Evolutionary conservation across 2,888 invertebrate genomes (phyloP), one percentile per base, ranked within the genome.

Genomic region (Polydrusus tereticollis): DNA sequence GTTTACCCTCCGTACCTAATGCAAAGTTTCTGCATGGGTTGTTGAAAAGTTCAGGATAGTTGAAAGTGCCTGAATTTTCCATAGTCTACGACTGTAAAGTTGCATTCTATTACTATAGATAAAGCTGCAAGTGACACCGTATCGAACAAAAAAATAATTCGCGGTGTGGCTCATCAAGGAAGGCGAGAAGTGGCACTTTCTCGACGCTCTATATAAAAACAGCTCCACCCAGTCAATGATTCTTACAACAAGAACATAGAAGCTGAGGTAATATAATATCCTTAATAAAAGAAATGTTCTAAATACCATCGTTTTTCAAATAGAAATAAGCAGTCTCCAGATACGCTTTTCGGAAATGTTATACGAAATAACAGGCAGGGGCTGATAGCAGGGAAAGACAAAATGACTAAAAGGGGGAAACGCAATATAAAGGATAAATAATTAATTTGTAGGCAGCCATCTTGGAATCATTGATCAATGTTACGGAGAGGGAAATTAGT

Each of bases 371-470:
- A 64, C 50, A 60, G 47, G 43, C 41, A 38, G 41, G 41, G 23
- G 38, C 33, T 33, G 57, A 52, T 33, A 64, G 29, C 20, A 20
- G 68, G 52, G 68, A 68, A 67, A 70, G 60, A 68, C 74, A 76
- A 66, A 76, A 73, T 76, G 78, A 76, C 76, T 78, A 76, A 77
- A 78, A 79, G 76, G 76, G 76, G 77, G 76, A 77, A 76, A 78
- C 78, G 76, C 77, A 76, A 78, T 78, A 77, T 78, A 78, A 79
- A 77, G 77, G 79, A 80, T 82, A 81, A 82, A 81, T 81, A 82
- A 82, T 82, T 81, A 82, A 82, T 81, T 80, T 79, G 77, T 74
- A 68, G 73, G 78, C 78, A 76, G 82, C 82, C 81, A 81, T 82
- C 78, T 80, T 81, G 79, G 77, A 78, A 76, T 78, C 77, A 77